Conservation (phyloP, 2,797 vertebrate species). For the Dendrocincla tyrannina region DNA sequence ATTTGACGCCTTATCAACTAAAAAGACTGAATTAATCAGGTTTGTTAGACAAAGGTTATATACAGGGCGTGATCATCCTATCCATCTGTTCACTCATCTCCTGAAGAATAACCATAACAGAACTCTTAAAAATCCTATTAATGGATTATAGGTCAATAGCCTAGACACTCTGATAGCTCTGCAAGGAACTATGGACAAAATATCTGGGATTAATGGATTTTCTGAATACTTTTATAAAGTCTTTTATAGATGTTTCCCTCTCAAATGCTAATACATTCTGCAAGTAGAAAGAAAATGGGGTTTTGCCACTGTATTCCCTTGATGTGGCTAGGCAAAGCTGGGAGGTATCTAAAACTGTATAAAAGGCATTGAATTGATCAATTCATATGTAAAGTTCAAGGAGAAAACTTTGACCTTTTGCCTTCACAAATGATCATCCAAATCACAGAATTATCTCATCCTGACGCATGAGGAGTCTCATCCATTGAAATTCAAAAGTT, state of each 20-base stretch:
- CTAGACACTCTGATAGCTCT: constrained; percentile 2
- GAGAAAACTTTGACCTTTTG: constrained; percentile 19
- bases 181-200: constrained; percentile 35
- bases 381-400: constrained; percentile 68
- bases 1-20: constrained; percentile 50
- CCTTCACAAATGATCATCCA: constrained; percentile 49
- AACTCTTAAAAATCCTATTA: constrained; percentile 65
- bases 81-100: constrained; percentile 45
- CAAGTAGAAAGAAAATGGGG: constrained; percentile 22
- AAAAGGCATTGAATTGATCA: constrained; percentile 42
- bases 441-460: constrained; percentile 28
- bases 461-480: constrained; percentile 9
- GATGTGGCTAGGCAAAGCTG: constrained; percentile 14
- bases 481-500: constrained; percentile 47
- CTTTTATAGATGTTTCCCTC: constrained; percentile 31
- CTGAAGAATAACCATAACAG: constrained; percentile 36
- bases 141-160: constrained; percentile 66
- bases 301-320: constrained; percentile 30
- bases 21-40: constrained; percentile 57
- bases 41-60: constrained; percentile 62
- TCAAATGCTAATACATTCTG: constrained; percentile 53
- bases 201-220: constrained; percentile 57
- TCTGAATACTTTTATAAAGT: constrained; percentile 43
- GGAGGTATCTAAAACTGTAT: constrained; percentile 52
- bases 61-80: constrained; percentile 15